Evolutionary conservation across 2,113 vertebrate genomes (phyloP).

Genomic region (Pseudopipra pipra): DNA sequence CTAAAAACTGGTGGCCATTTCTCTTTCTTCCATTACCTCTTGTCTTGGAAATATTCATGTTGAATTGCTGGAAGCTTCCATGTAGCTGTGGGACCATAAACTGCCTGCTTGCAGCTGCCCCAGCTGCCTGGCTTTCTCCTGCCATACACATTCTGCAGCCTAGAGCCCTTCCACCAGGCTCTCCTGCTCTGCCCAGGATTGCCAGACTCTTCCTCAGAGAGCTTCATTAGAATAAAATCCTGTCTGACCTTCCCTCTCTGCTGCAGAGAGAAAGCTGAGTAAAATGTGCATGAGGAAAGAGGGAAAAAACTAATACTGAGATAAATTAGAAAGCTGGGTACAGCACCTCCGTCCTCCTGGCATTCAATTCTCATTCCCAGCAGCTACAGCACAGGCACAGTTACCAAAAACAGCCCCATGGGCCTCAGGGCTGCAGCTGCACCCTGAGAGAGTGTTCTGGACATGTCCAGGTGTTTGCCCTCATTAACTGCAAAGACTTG

Average conservation of each 20-base stretch:
- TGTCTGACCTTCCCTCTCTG: background rate
- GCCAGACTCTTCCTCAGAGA: background rate
- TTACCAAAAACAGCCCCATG: background rate
- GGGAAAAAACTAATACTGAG: background rate
- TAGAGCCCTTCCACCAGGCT: background rate
- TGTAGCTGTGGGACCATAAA: background rate
- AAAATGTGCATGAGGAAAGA: background rate
- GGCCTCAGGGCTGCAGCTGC: background rate
- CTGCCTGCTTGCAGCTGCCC: background rate
- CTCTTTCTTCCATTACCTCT: background rate
- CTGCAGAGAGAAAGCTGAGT: background rate
- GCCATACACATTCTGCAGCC: background rate
- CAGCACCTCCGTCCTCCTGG: background rate
- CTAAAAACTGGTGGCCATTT: background rate
- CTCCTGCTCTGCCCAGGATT: background rate
- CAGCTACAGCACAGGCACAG: background rate
- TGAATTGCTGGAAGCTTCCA: background rate
- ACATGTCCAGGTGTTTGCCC: background rate
- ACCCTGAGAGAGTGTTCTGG: background rate
- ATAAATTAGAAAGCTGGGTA: background rate
- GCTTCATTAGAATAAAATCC: background rate
- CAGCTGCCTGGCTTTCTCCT: background rate
- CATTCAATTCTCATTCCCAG: background rate
- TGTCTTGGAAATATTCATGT: background rate
- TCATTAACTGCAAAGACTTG: background rate